Base-by-base conservation (phyloP, 2,113 vertebrate genomes). In the Ursus arctos region DNA sequence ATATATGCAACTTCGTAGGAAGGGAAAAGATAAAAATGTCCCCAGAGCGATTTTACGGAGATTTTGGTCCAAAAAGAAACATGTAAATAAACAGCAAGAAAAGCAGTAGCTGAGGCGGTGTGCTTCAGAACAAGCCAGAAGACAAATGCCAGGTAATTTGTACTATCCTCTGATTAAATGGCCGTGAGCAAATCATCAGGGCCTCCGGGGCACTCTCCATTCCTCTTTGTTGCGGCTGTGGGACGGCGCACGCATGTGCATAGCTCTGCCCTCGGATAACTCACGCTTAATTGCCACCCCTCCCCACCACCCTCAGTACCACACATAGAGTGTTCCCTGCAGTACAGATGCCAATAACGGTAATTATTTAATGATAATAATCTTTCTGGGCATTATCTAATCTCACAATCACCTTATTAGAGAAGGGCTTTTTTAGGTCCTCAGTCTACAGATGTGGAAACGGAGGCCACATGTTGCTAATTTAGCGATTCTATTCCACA, bases 81-180 rank as follows among this genome's bases (percentile, higher is more conserved):
- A 88, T 93, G 57, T 99, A 98, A 99, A 98, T 98, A 99, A 99
- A 95, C 96, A 98, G 93, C 98, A 98, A 97, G 95, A 97, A 98
- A 98, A 98, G 95, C 94, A 98, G 97, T 98, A 95, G 94, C 98
- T 95, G 85, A 96, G 95, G 82, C 95, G 93, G 22, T 96, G 93
- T 94, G 80, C 95, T 89, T 53, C 31, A 33, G 72, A 93, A 98
- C 96, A 91, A 98, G 92, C 69, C 79, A 71, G 98, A 98, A 97
- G 88, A 96, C 97, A 98, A 98, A 97, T 61, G 85, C 88, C 55
- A 36, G 92, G 84, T 96, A 74, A 95, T 97, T 95, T 92, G 84
- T 94, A 31, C 94, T 79, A 43, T 94, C 71, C 87, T 96, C 74
- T 98, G 96, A 97, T 98, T 96, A 97, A 97, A 92, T 53, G 97